Evolutionary conservation across 2,888 invertebrate genomes (phyloP), one percentile per base, ranked within the genome.

Genomic region (Timandra comae): DNA sequence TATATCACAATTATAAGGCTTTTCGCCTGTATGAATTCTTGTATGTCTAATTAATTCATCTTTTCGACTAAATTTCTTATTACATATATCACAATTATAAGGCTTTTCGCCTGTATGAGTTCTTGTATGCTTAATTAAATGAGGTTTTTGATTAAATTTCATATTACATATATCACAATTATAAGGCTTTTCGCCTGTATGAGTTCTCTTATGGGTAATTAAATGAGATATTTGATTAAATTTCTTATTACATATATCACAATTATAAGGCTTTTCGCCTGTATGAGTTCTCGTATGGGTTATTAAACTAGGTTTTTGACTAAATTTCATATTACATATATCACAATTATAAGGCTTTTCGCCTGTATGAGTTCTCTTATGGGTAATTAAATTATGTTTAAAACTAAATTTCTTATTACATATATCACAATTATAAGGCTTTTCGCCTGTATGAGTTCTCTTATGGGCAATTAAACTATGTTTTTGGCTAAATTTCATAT

Each of bases 81-180:
- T 25, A 21, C 27, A 45, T 7, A 22, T n/a, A 12, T 39, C 29
- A 13, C 45, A 45, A 2, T 25, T 9, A 7, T 27, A 22, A 9
- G 22, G 42, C 7, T 35, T 35, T 2, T 33, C 36, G 0, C 37
- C 45, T 0, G 33, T 32, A 9, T 45, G 45, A 6, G 28, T 27
- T 7, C 31, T 20, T n/a, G 32, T 28, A 27, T 45, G 45, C 8
- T 35, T 33, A 6, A 30, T 29, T 20, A 45, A 32, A 7, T 27
- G 24, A 4, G 12, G 20, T 21, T 22, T 21, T 7, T 12, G 3
- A 1, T 24, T 25, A 7, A 34, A 38, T 20, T 22, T 13, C 19
- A 31, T 29, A 7, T 21, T 29, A 9, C 38, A 39, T 3, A 29
- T 12, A 1, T 20, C 30, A 22, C 39, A 39, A 2, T 29, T 1